phyloP scores from a whole-genome alignment of 2,888 invertebrate genomes.

The Sphaerophoria taeniata region DNA sequence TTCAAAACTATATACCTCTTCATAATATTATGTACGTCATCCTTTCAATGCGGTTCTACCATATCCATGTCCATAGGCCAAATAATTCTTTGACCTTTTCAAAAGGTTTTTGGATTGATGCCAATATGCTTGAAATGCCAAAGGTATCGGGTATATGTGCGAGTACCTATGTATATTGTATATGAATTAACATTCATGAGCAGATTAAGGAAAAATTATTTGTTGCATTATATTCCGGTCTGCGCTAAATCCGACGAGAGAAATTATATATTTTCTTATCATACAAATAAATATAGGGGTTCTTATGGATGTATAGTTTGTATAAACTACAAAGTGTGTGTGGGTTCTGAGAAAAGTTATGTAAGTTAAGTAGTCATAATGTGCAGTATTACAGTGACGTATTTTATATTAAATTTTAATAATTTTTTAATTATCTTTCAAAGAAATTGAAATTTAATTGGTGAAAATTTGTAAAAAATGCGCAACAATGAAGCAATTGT shows the following conservation, averaged over 20 bases:
- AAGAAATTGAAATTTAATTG: no score
- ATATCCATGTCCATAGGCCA: conserved; percentile 39
- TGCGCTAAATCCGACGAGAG: background rate
- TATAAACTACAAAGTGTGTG: no score
- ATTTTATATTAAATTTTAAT: no score
- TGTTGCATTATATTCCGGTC: conserved; percentile 21
- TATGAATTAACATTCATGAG: conserved; percentile 13
- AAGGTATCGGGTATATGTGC: background rate
- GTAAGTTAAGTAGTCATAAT: no score
- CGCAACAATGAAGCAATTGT: no score
- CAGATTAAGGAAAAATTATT: conserved; percentile 3
- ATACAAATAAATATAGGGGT: background rate
- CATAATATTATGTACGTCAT: background rate
- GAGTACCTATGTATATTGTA: no score
- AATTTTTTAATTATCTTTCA: no score
- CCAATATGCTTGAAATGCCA: conserved; percentile 16
- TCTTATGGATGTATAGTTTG: no score
- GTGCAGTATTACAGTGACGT: no score
- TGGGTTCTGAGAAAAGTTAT: no score
- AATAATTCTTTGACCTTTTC: conserved; percentile 57
- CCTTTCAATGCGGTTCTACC: background rate
- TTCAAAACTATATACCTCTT: no score
- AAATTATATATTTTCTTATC: background rate
- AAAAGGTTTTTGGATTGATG: conserved; percentile 51
- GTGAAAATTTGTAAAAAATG: no score